Percentiles rank a stretch among this genome's conserved stretches.
Conservation (phyloP, 1,140 invertebrate species). For the Drosophila subobscura region DNA sequence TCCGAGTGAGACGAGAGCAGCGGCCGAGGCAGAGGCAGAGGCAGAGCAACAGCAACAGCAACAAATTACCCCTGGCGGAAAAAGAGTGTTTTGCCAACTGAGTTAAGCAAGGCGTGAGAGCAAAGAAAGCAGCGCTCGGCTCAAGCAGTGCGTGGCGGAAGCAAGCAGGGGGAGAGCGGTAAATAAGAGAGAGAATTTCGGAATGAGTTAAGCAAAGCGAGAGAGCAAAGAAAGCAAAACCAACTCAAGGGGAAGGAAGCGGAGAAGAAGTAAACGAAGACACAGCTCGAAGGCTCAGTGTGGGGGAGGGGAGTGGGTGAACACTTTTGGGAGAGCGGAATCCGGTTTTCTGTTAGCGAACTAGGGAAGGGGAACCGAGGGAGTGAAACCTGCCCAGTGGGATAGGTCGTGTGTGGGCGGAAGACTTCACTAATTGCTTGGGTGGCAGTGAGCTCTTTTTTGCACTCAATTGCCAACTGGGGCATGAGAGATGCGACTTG, state of each 20-base stretch:
- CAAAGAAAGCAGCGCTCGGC: constrained; percentile 31
- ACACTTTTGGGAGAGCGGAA: constrained; percentile 28
- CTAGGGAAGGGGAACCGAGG: not conserved
- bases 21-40: not conserved
- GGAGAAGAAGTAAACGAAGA: constrained; percentile 48
- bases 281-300: not conserved
- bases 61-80: constrained; percentile 36
- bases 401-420: constrained; percentile 71
- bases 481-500: constrained; percentile 46
- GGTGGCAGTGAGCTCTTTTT: constrained; percentile 57
- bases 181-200: no score
- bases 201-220: not conserved
- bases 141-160: constrained; percentile 18
- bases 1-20: constrained; percentile 33
- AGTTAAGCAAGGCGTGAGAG: constrained; percentile 51
- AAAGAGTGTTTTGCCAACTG: constrained; percentile 51
- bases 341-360: constrained; percentile 46
- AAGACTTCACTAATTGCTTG: constrained; percentile 72
- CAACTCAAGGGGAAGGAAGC: constrained; percentile 58
- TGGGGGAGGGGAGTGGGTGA: constrained; percentile 6
- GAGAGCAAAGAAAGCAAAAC: constrained; percentile 1
- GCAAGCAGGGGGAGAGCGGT: not conserved
- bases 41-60: no score
- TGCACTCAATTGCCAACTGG: constrained; percentile 75
- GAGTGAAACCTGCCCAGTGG: constrained; percentile 58